Evolutionary conservation across 2,888 invertebrate genomes (phyloP), one percentile per base, ranked within the genome.

Genomic region (Heliconius erato): DNA sequence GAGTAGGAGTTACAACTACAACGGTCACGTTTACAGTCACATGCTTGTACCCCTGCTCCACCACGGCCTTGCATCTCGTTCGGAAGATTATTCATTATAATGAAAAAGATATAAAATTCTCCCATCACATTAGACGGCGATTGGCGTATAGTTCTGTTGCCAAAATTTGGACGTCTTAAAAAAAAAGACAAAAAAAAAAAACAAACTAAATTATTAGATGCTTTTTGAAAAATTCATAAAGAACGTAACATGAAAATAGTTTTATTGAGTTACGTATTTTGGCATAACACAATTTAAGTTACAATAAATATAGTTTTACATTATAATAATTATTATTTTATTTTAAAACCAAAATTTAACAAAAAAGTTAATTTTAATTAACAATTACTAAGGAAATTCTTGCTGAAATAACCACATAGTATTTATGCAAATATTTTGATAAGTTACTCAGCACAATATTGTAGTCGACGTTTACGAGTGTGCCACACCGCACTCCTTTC

Each of bases 381-480:
- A 16, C 74, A 32, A 59, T 59, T 74, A 74, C n/a, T 74, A 63
- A 1, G 19, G 7, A 32, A 44, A 40, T 35, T 76, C 16, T 76
- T 32, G 14, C 23, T 79, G 11, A 14, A 7, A 28, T 44, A 3
- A 44, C 65, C 11, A 67, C 67, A 68, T 6, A 54, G 32, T 90
- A 89, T 88, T 88, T 89, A 87, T 88, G 87, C 87, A 89, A 89
- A 89, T 89, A 88, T 86, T 83, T 87, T 88, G 87, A 88, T 88
- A 84, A 85, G 79, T 84, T 84, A 87, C 77, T 80, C 84, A 82
- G 85, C 88, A 90, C 90, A 91, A 91, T 92, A 91, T 91, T 89
- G 90, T 87, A 86, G 85, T 86, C 87, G 87, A 89, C 88, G 88
- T 89, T 90, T 88, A 72, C 72, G 72, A 72, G 89, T 89, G 4